phyloP scores from a whole-genome alignment of 2,797 vertebrate species.

The Bradypus variegatus region DNA sequence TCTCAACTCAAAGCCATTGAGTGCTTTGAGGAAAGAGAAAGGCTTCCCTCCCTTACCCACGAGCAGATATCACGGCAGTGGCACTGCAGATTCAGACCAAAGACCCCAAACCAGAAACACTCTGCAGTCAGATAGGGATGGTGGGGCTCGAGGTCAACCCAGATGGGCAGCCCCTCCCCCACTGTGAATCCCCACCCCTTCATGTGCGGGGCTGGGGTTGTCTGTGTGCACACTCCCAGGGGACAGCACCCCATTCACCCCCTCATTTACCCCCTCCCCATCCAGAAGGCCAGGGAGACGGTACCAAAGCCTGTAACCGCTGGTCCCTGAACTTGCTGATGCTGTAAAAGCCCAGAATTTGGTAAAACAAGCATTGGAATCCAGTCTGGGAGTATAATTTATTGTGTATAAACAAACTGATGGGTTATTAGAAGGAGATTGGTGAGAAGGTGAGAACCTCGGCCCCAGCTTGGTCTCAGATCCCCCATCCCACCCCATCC shows the following conservation, averaged over 20 bases:
- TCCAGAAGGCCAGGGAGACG: background rate
- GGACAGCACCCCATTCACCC: background rate
- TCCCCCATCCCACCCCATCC: background rate
- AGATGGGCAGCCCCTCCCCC: background rate
- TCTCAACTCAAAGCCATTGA: background rate
- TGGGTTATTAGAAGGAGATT: constrained; percentile 20
- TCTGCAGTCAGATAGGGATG: background rate
- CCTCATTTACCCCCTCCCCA: background rate
- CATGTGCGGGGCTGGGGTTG: background rate
- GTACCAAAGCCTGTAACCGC: background rate
- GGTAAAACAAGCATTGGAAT: background rate
- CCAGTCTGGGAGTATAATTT: background rate
- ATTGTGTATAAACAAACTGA: background rate
- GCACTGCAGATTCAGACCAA: background rate
- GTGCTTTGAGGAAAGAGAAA: background rate
- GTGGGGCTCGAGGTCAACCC: background rate
- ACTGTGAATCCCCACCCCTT: background rate
- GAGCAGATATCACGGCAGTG: background rate
- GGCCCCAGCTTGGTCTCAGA: background rate
- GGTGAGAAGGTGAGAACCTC: background rate
- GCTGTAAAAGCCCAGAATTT: background rate
- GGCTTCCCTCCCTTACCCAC: background rate
- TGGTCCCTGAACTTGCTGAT: background rate
- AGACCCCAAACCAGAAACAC: background rate
- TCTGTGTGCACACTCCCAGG: background rate